Evolutionary conservation across 2,888 invertebrate genomes (phyloP).

Genomic region (Macropis europaea): DNA sequence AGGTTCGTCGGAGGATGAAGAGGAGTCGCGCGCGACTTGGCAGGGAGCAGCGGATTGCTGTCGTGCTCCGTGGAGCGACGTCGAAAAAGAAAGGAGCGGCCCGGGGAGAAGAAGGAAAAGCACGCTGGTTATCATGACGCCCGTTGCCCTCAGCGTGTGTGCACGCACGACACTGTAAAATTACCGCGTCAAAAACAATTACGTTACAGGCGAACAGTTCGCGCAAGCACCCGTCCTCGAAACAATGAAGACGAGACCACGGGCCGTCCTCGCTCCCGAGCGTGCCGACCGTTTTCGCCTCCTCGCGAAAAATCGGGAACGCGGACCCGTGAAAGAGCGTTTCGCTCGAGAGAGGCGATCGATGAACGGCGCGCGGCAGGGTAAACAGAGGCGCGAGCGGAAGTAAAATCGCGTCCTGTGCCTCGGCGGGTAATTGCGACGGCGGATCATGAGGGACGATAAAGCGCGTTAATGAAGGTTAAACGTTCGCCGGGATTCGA

Average conservation of each 20-base stretch:
- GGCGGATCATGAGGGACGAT: slow-evolving; percentile 34
- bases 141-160: slow-evolving; percentile 62
- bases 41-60: slow-evolving; percentile 62
- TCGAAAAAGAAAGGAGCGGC: slow-evolving; percentile 51
- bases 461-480: slow-evolving; percentile 37
- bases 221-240: slow-evolving; percentile 47
- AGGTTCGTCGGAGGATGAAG: slow-evolving; percentile 52
- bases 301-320: slow-evolving; percentile 5
- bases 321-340: background rate
- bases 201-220: slow-evolving; percentile 75
- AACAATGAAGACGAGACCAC: slow-evolving; percentile 57
- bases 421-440: slow-evolving; percentile 27
- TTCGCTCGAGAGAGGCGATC: background rate
- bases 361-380: background rate
- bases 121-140: slow-evolving; percentile 69
- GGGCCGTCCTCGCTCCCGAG: slow-evolving; percentile 31
- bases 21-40: slow-evolving; percentile 57
- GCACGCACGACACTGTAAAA: slow-evolving; percentile 80
- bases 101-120: slow-evolving; percentile 63
- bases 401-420: background rate
- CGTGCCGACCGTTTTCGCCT: slow-evolving; percentile 30
- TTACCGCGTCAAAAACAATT: slow-evolving; percentile 80
- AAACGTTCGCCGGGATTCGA: slow-evolving; percentile 24
- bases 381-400: background rate
- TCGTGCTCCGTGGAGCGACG: slow-evolving; percentile 36